phyloP scores from a whole-genome alignment of 2,797 vertebrate species.

The Carcharodon carcharias region DNA sequence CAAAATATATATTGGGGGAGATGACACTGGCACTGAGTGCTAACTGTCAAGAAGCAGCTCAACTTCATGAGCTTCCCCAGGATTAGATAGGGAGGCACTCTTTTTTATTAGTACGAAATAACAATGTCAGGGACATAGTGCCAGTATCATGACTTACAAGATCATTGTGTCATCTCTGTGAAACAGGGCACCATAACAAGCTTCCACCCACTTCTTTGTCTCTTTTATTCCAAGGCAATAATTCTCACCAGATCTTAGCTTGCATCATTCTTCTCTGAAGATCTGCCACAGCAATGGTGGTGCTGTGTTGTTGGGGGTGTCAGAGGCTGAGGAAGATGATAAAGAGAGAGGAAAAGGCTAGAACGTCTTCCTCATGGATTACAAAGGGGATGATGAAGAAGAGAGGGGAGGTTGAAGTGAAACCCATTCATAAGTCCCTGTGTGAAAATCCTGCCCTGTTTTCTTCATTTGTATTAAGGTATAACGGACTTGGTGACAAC shows the following conservation, averaged over 20 bases:
- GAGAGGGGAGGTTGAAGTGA: not conserved
- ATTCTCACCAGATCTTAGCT: not conserved
- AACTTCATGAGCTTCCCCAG: not conserved
- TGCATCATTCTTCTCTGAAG: not conserved
- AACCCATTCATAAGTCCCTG: not conserved
- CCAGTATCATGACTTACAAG: not conserved
- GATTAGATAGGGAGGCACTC: not conserved
- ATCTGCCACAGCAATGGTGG: not conserved
- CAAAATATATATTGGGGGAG: not conserved
- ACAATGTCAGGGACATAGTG: not conserved
- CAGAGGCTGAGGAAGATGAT: not conserved
- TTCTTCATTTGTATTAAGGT: not conserved
- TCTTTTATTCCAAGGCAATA: not conserved
- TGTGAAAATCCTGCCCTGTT: not conserved
- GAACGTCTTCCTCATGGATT: not conserved
- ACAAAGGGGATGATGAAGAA: not conserved
- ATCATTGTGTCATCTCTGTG: not conserved
- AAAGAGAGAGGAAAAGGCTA: not conserved
- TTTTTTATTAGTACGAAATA: not conserved
- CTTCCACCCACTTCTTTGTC: not conserved
- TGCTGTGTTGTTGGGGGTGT: not conserved
- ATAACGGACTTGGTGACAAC: not conserved
- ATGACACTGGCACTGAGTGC: not conserved
- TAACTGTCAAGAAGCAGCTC: not conserved
- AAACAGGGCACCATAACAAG: not conserved